Conservation (phyloP, 2,797 vertebrate species). For the Enteromius thamalakanensis region DNA sequence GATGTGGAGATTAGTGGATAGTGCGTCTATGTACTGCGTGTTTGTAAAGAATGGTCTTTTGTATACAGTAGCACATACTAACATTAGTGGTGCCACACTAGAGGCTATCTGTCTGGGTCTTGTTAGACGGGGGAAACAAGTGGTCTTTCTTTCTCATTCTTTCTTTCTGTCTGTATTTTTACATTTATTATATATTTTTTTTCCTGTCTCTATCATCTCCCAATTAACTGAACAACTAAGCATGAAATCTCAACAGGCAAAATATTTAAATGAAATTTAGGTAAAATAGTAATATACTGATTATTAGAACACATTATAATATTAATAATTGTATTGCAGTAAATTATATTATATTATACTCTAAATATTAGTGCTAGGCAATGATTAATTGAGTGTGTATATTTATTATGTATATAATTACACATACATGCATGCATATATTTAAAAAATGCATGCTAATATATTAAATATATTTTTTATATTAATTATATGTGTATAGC, state of each 20-base stretch:
- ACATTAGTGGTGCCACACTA: slow-evolving; percentile 58
- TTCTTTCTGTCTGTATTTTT: not conserved
- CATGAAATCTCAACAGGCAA: not conserved
- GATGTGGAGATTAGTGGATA: slow-evolving; percentile 51
- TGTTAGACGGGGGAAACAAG: slow-evolving; percentile 15
- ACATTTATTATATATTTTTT: not conserved
- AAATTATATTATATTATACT: not conserved
- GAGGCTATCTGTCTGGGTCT: slow-evolving; percentile 53
- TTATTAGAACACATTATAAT: not conserved
- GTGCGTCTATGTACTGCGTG: no score
- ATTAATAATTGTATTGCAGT: not conserved
- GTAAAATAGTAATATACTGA: not conserved
- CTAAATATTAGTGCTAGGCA: not conserved
- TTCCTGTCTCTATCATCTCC: not conserved
- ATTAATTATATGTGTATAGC: no score
- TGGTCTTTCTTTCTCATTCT: not conserved
- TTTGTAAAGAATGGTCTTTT: slow-evolving; percentile 54
- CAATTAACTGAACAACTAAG: not conserved
- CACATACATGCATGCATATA: no score
- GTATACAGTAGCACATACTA: slow-evolving; percentile 52
- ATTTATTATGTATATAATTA: no score
- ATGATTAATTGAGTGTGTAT: no score
- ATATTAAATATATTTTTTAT: no score
- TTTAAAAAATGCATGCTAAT: no score
- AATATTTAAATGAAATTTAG: not conserved